A percentile compares a stretch with the other conserved stretches of the same genome.
Evolutionary conservation across 2,797 vertebrate genomes (phyloP).

Genomic region (Oryzias dopingdopingensis): DNA sequence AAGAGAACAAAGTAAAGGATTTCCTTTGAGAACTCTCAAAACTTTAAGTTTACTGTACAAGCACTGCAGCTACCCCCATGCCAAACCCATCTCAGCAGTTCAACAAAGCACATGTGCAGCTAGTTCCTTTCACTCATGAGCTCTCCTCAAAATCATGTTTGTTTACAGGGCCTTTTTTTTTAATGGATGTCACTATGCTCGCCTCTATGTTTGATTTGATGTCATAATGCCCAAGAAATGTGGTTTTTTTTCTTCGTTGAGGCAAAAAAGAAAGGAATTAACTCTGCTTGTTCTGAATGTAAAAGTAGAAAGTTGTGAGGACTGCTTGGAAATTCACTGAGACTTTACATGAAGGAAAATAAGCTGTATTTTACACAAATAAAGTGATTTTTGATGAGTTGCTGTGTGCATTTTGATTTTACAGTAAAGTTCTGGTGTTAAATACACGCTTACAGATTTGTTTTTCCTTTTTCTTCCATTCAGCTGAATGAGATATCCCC

Average conservation of each 20-base stretch:
- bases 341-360: conserved; percentile 59
- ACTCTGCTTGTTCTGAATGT: conserved; percentile 48
- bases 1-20: conserved; percentile 18
- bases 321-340: conserved; percentile 8
- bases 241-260: conserved; percentile 38
- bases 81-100: conserved; percentile 34
- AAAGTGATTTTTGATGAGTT: conserved; percentile 55
- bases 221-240: conserved; percentile 23
- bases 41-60: conserved; percentile 46
- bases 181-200: conserved; percentile 46
- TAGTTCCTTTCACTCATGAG: conserved; percentile 36
- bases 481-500: too few relatives aligned
- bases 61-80: conserved; percentile 36
- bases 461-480: too few relatives aligned
- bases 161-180: conserved; percentile 60
- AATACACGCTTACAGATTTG: too few relatives aligned
- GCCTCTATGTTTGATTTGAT: conserved; percentile 50
- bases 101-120: conserved; percentile 37
- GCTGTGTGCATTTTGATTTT: conserved; percentile 17
- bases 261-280: conserved; percentile 21
- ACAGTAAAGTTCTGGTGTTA: too few relatives aligned
- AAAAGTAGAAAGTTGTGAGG: conserved; percentile 17
- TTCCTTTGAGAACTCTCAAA: conserved; percentile 18
- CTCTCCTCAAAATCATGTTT: conserved; percentile 55
- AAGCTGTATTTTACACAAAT: conserved; percentile 77